Conservation (phyloP, 2,797 vertebrate species). For the Galagoides demidoff region DNA sequence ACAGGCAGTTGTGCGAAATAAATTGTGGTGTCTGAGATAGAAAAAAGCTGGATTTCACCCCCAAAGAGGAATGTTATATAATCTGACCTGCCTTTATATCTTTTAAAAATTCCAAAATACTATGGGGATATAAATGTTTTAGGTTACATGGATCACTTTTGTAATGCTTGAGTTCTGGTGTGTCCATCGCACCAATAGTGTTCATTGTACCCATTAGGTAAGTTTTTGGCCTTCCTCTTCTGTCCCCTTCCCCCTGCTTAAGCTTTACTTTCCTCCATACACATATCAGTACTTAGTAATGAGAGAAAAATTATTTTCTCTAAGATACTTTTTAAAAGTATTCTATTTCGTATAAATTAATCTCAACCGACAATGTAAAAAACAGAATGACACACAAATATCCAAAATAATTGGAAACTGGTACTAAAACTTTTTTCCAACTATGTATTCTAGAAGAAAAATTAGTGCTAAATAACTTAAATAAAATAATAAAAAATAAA, state of each 20-base stretch:
- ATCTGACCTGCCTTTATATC: neutral
- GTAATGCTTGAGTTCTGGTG: too few relatives aligned
- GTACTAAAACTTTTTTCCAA: neutral
- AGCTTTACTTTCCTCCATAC: neutral
- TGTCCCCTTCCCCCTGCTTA: neutral
- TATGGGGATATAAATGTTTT: neutral
- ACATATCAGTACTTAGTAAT: neutral
- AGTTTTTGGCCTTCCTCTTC: neutral
- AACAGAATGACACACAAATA: neutral
- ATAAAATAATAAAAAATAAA: neutral
- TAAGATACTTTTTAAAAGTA: neutral
- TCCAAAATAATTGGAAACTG: neutral
- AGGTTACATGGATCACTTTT: neutral
- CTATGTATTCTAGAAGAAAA: neutral
- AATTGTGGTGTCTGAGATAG: neutral
- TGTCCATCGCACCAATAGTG: neutral
- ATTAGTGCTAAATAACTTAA: too few relatives aligned
- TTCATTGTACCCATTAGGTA: neutral
- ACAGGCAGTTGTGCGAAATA: neutral
- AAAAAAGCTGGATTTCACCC: neutral
- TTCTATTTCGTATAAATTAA: neutral
- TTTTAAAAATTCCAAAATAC: neutral
- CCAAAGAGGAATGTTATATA: neutral
- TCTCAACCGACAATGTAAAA: neutral
- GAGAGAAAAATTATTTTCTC: neutral